Percentiles rank a stretch among this genome's conserved stretches.
These are phyloP conservation scores for Himalopsyche kuldschensis DNA, from an alignment of 2,888 invertebrate genomes.

Conservation along the genomic window DNA sequence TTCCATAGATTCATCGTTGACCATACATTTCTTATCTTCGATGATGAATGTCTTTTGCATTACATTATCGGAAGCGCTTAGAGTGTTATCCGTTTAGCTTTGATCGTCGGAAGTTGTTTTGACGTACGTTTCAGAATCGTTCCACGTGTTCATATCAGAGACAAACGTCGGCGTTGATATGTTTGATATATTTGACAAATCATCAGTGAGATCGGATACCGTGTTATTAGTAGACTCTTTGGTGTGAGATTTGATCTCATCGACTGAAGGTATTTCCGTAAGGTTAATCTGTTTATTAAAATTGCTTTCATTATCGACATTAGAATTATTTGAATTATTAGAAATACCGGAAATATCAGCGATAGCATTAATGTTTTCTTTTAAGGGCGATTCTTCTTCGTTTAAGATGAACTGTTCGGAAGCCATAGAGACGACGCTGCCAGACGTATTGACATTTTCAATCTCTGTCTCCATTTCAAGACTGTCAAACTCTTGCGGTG, in stretches of 20 bases:
- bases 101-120: not conserved
- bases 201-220: conserved; percentile 9
- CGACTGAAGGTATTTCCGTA: not conserved
- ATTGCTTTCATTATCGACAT: not conserved
- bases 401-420: conserved; percentile 17
- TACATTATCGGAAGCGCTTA: not conserved
- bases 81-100: not conserved
- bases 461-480: conserved; percentile 50
- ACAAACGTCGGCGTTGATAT: conserved; percentile 43
- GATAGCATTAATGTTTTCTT: not conserved
- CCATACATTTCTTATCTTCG: not conserved
- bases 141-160: conserved; percentile 56
- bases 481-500: conserved; percentile 44
- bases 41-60: not conserved
- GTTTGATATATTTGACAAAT: conserved; percentile 10
- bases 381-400: not conserved
- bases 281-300: not conserved
- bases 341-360: not conserved
- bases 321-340: not conserved
- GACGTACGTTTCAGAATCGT: conserved; percentile 47
- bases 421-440: conserved; percentile 13
- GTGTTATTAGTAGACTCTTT: not conserved
- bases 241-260: not conserved
- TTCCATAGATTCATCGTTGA: not conserved
- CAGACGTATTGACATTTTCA: not conserved